Evolutionary conservation across 2,113 vertebrate genomes (phyloP).

Genomic region (Myrmecobius fasciatus): DNA sequence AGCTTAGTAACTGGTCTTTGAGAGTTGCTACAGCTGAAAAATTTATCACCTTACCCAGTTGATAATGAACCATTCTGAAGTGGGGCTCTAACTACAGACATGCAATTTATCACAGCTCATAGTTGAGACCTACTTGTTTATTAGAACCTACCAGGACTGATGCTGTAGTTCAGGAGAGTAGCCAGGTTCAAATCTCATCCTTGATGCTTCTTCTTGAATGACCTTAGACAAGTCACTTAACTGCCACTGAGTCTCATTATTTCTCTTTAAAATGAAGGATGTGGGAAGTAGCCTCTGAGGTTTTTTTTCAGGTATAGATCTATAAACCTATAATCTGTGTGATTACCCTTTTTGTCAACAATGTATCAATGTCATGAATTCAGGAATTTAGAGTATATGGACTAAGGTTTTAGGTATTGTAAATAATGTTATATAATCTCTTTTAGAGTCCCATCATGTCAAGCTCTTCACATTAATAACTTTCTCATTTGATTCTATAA

Average conservation of each 20-base stretch:
- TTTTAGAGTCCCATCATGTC: not conserved
- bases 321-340: not conserved
- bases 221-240: not conserved
- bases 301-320: not conserved
- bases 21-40: not conserved
- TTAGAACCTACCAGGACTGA: not conserved
- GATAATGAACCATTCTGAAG: not conserved
- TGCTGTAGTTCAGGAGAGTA: not conserved
- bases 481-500: not conserved
- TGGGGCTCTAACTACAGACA: not conserved
- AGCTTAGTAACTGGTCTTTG: not conserved
- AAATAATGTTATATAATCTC: not conserved
- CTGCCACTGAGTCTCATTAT: not conserved
- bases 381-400: not conserved
- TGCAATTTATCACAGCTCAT: not conserved
- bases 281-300: not conserved
- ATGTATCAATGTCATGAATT: not conserved
- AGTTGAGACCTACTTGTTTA: not conserved
- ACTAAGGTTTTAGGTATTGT: not conserved
- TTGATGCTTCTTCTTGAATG: not conserved
- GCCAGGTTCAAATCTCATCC: not conserved
- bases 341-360: not conserved
- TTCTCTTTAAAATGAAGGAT: not conserved
- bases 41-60: not conserved
- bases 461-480: not conserved